Conservation (phyloP, 2,113 vertebrate genomes). For the Gymnogyps californianus region DNA sequence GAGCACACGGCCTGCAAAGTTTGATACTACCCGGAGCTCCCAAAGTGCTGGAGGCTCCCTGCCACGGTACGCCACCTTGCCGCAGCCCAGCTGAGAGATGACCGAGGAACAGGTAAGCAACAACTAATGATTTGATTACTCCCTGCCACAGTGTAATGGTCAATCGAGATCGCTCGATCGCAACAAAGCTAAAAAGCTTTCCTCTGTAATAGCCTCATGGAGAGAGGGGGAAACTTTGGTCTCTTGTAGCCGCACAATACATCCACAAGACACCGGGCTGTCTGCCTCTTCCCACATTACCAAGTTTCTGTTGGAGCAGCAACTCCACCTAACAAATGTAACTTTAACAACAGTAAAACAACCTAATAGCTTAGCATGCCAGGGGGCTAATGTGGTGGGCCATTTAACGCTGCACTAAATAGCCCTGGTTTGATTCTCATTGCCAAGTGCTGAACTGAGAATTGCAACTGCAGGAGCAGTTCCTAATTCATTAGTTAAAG, state of each 20-base stretch:
- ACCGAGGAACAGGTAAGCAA: neutral
- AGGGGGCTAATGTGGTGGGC: slow-evolving; percentile 80
- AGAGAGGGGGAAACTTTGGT: neutral
- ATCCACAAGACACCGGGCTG: neutral
- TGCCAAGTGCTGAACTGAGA: slow-evolving; percentile 81
- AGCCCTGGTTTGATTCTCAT: slow-evolving; percentile 76
- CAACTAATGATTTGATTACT: neutral
- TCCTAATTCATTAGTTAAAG: slow-evolving; percentile 81
- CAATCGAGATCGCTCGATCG: neutral
- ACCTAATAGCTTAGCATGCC: slow-evolving; percentile 80
- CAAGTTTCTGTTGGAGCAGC: slow-evolving; percentile 70
- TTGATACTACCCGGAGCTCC: neutral
- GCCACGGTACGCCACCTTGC: too few species aligned
- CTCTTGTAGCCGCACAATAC: neutral
- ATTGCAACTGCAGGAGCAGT: slow-evolving; percentile 74
- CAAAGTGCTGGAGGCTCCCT: neutral
- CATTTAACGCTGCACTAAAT: slow-evolving; percentile 81
- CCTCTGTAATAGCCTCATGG: neutral
- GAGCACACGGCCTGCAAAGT: accelerated
- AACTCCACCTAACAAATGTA: slow-evolving; percentile 78
- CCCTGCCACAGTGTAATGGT: neutral
- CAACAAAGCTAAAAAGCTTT: neutral
- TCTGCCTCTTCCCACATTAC: neutral
- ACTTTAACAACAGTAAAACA: slow-evolving; percentile 82
- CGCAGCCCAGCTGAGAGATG: neutral